phyloP scores from a whole-genome alignment of 2,113 vertebrate species.

The Nerophis lumbriciformis region DNA sequence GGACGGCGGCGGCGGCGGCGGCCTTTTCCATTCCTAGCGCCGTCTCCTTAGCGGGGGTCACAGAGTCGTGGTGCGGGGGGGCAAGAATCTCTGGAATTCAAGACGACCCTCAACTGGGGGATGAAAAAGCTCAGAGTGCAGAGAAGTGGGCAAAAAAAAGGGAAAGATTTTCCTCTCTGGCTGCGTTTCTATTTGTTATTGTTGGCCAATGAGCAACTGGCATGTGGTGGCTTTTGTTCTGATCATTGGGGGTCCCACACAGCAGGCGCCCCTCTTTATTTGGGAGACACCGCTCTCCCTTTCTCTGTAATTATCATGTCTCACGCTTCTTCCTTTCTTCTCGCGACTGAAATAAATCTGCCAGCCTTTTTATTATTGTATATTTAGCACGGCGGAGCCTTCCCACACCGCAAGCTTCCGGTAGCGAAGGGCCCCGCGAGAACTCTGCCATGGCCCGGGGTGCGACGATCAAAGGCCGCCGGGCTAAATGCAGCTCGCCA shows the following conservation, averaged over 20 bases:
- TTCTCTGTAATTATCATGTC: conserved; percentile 74
- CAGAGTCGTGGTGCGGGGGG: background rate
- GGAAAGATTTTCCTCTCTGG: conserved; percentile 43
- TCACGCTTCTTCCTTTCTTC: conserved; percentile 40
- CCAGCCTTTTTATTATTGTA: conserved; percentile 68
- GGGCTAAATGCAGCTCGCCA: conserved; percentile 41
- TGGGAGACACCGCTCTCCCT: conserved; percentile 57
- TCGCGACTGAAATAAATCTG: conserved; percentile 64
- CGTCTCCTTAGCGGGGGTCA: conserved; percentile 57
- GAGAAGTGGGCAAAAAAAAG: conserved; percentile 54
- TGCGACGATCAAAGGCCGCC: conserved; percentile 46
- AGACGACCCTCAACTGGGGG: conserved; percentile 66
- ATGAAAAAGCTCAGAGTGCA: conserved; percentile 63
- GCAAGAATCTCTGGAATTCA: conserved; percentile 72
- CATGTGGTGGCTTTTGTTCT: conserved; percentile 47
- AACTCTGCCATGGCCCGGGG: conserved; percentile 44
- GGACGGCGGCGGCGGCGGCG: conserved; percentile 59
- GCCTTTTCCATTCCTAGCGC: conserved; percentile 68
- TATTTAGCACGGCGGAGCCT: conserved; percentile 61
- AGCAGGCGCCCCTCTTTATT: conserved; percentile 59
- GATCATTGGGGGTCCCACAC: conserved; percentile 60
- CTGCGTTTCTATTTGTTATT: conserved; percentile 33
- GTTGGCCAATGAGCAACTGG: conserved; percentile 50
- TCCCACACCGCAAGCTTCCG: conserved; percentile 63
- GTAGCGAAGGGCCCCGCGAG: conserved; percentile 24